phyloP scores from a whole-genome alignment of 2,888 invertebrate species.

The Euclidia mi region DNA sequence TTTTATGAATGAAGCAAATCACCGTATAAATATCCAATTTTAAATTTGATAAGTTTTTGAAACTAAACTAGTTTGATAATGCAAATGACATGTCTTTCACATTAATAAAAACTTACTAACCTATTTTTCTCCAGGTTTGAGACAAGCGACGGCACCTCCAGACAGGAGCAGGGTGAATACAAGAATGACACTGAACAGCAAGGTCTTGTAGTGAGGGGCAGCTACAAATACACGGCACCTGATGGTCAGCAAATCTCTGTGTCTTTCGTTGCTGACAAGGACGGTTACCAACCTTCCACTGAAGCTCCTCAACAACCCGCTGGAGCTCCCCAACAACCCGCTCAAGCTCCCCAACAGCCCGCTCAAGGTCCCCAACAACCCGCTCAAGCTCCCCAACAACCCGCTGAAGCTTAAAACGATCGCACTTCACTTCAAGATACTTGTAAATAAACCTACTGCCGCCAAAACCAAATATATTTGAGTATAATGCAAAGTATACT shows the following conservation, averaged over 20 bases:
- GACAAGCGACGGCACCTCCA: constrained; percentile 92
- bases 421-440: not conserved
- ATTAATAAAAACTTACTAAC: too few species aligned
- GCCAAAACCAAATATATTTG: constrained; percentile 62
- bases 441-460: constrained; percentile 28
- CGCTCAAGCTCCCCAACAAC: constrained; percentile 21
- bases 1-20: too few species aligned
- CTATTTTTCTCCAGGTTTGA: constrained; percentile 85
- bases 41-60: too few species aligned
- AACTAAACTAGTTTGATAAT: too few species aligned
- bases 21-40: too few species aligned
- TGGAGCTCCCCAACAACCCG: not conserved
- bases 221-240: constrained; percentile 91
- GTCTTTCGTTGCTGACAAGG: constrained; percentile 90
- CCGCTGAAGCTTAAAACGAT: constrained; percentile 39
- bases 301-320: constrained; percentile 59
- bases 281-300: constrained; percentile 90
- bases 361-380: constrained; percentile 18
- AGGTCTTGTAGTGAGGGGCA: constrained; percentile 91
- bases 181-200: constrained; percentile 92
- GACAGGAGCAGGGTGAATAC: constrained; percentile 91
- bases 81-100: too few species aligned
- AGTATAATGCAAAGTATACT: constrained; percentile 27
- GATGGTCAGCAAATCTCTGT: constrained; percentile 92
- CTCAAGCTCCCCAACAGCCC: constrained; percentile 21